A percentile compares a stretch with the other conserved stretches of the same genome.
Evolutionary conservation across 2,113 vertebrate genomes (phyloP).

Genomic region (Scophthalmus maximus): DNA sequence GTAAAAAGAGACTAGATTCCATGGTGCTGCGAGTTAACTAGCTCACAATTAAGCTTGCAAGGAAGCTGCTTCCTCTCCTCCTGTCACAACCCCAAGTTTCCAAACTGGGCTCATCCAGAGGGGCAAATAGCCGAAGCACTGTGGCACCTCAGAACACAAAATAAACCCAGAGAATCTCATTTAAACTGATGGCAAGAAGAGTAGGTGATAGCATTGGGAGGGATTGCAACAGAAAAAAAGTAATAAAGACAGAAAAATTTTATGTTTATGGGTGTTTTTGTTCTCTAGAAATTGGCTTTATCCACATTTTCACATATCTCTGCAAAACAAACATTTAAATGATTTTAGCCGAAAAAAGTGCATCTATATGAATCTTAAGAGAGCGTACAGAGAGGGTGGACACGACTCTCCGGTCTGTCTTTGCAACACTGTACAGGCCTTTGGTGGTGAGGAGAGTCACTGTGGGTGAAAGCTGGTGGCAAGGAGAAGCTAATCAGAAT

Average conservation of each 20-base stretch:
- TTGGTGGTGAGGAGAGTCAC: background rate
- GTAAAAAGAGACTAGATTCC: conserved; percentile 54
- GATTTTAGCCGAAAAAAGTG: no score
- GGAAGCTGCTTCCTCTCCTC: background rate
- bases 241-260: background rate
- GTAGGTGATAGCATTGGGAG: conserved; percentile 7
- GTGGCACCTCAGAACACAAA: conserved; percentile 25
- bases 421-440: background rate
- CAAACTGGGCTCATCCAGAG: conserved; percentile 47
- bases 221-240: background rate
- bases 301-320: no score
- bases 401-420: background rate
- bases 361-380: no score
- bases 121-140: conserved; percentile 64
- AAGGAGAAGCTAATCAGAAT: conserved; percentile 24
- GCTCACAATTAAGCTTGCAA: conserved; percentile 38
- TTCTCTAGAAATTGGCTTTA: no score
- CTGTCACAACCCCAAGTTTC: conserved; percentile 28
- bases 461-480: conserved; percentile 12
- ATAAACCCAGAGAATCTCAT: conserved; percentile 53
- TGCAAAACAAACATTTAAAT: no score
- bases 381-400: background rate
- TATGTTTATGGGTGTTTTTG: no score
- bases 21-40: conserved; percentile 55
- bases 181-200: conserved; percentile 6